Conservation (phyloP, 1,140 invertebrate species). For the Cydia splendana region DNA sequence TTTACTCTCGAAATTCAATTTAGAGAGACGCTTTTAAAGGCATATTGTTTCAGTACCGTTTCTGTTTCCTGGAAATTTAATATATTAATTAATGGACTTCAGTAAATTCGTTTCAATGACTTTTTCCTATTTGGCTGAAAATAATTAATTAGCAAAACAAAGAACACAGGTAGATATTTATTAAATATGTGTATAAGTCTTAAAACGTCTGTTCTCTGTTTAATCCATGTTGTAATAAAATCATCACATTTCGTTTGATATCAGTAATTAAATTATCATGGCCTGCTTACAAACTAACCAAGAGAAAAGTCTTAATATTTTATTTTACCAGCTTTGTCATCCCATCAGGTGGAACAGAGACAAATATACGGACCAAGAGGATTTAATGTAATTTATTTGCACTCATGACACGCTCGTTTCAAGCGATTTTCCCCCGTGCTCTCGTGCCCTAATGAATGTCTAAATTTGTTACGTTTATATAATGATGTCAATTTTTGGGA, state of each 20-base stretch:
- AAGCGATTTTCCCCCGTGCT: background rate
- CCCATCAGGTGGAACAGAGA: background rate
- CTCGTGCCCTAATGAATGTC: background rate
- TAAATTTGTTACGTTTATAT: slow-evolving; percentile 17
- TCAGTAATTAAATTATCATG: too few relatives aligned
- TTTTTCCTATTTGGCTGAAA: too few relatives aligned
- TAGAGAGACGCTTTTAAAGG: background rate
- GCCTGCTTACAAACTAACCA: background rate
- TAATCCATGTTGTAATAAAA: too few relatives aligned
- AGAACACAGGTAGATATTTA: too few relatives aligned
- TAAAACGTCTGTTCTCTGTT: too few relatives aligned
- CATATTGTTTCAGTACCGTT: background rate
- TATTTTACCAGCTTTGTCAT: background rate
- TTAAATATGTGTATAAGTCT: too few relatives aligned
- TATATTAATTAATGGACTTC: too few relatives aligned
- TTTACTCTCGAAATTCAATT: background rate
- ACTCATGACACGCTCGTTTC: slow-evolving; percentile 3
- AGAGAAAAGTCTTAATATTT: background rate
- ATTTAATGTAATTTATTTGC: slow-evolving; percentile 18
- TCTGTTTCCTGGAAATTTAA: too few relatives aligned
- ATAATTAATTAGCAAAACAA: too few relatives aligned
- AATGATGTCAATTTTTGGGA: slow-evolving; percentile 8
- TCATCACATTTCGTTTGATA: too few relatives aligned
- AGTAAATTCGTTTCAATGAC: too few relatives aligned
- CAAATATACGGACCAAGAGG: background rate